phyloP scores from a whole-genome alignment of 2,888 invertebrate genomes.

The Dichetophora obliterata region DNA sequence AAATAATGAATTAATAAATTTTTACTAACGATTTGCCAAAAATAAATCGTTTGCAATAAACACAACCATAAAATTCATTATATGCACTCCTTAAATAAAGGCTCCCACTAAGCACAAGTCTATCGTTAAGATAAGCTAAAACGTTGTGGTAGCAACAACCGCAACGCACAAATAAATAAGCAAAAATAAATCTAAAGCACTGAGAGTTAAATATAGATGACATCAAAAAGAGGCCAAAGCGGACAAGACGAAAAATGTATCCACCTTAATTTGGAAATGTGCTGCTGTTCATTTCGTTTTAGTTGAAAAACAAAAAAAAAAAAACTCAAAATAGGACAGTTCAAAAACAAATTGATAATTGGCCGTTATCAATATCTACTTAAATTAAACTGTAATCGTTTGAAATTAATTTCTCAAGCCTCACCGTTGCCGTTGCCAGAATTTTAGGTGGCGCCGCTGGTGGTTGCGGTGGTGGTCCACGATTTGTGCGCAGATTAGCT shows the following conservation, averaged over 20 bases:
- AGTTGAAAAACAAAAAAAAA: background rate
- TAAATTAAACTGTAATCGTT: background rate
- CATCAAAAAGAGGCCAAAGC: background rate
- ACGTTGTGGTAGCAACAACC: background rate
- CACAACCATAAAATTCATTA: too few relatives aligned
- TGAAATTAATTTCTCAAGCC: constrained; percentile 43
- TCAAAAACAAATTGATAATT: background rate
- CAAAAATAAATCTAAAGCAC: constrained; percentile 2
- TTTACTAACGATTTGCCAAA: background rate
- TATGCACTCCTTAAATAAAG: constrained; percentile 13
- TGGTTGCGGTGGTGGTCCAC: constrained; percentile 87
- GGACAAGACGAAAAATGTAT: background rate
- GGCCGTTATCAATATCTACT: background rate
- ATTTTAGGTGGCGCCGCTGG: constrained; percentile 77
- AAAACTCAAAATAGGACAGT: background rate
- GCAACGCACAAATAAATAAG: constrained; percentile 9
- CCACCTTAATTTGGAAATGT: background rate
- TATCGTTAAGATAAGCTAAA: background rate
- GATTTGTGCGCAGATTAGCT: constrained; percentile 69
- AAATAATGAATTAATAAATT: background rate
- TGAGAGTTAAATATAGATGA: constrained; percentile 30
- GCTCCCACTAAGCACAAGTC: constrained; percentile 4
- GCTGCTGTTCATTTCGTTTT: background rate
- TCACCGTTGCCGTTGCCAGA: constrained; percentile 74
- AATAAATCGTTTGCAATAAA: background rate